Conservation (phyloP, 2,797 vertebrate species). For the Alectoris magna region DNA sequence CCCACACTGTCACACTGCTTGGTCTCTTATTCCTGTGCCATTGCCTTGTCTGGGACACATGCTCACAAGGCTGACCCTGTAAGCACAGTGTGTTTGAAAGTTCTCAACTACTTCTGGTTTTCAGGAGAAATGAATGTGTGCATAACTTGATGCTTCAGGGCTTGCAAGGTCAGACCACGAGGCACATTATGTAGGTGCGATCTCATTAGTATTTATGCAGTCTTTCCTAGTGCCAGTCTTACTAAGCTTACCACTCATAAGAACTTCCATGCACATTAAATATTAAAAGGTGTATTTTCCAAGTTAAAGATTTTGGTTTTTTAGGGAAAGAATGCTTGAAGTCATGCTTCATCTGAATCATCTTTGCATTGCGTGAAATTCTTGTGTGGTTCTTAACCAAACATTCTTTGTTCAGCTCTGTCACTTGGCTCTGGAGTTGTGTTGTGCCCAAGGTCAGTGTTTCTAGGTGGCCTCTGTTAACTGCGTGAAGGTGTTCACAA, state of each 20-base stretch:
- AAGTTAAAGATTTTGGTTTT: not conserved
- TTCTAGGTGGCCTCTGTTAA: not conserved
- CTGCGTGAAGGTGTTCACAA: not conserved
- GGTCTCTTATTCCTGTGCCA: not conserved
- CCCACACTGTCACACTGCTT: not conserved
- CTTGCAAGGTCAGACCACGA: not conserved
- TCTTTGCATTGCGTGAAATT: not conserved
- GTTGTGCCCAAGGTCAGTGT: not conserved
- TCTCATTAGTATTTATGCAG: not conserved
- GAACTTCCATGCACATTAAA: fast-evolving
- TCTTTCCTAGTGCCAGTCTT: not conserved
- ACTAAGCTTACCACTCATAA: not conserved
- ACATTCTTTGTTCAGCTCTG: not conserved
- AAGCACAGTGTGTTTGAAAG: not conserved
- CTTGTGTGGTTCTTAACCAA: not conserved
- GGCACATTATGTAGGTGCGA: fast-evolving
- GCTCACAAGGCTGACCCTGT: not conserved
- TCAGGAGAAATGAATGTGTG: not conserved
- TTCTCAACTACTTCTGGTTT: not conserved
- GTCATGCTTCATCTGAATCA: not conserved
- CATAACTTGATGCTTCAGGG: not conserved
- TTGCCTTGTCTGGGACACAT: not conserved
- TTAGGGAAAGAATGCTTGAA: not conserved
- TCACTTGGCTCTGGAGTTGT: not conserved
- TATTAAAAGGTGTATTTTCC: not conserved